Percentiles rank a stretch among this genome's conserved stretches.
These are phyloP conservation scores for Lipophrys pholis DNA, from an alignment of 2,113 vertebrate species.

Conservation along the genomic window DNA sequence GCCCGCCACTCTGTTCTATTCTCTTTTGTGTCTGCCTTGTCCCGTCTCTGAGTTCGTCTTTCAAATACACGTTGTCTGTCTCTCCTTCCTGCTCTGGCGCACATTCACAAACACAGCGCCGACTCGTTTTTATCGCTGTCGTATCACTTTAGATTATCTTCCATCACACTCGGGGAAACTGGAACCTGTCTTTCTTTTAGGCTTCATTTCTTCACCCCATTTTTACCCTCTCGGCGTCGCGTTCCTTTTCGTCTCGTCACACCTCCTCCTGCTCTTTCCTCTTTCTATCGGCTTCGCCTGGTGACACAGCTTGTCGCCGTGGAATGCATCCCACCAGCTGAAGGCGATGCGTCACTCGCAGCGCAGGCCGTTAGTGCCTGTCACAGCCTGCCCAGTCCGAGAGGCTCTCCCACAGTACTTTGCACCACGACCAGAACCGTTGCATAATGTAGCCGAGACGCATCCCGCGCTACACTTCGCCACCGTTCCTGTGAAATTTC, in stretches of 20 bases:
- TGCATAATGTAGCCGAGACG: neutral
- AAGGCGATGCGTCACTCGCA: constrained; percentile 18
- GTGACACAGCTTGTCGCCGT: constrained; percentile 27
- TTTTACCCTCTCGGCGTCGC: neutral
- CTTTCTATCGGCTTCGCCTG: constrained; percentile 29
- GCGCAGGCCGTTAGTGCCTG: constrained; percentile 25
- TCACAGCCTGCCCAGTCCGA: constrained; percentile 33
- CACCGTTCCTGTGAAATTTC: constrained; percentile 7
- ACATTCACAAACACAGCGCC: constrained; percentile 28
- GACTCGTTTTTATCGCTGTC: constrained; percentile 43
- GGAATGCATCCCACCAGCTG: constrained; percentile 36
- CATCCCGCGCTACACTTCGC: neutral
- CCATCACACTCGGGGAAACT: constrained; percentile 20
- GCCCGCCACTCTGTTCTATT: constrained; percentile 12
- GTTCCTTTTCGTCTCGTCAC: neutral
- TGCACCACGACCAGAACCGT: neutral
- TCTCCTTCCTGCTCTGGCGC: neutral
- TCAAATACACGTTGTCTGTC: constrained; percentile 2
- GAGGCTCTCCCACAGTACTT: neutral
- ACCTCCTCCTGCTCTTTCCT: constrained; percentile 41
- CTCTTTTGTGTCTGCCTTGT: constrained; percentile 34
- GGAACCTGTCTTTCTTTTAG: neutral
- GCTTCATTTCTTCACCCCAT: neutral
- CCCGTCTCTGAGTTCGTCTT: constrained; percentile 28
- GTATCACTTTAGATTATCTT: constrained; percentile 41